Evolutionary conservation across 2,888 invertebrate genomes (phyloP).

Genomic region (Coelopa pilipes): DNA sequence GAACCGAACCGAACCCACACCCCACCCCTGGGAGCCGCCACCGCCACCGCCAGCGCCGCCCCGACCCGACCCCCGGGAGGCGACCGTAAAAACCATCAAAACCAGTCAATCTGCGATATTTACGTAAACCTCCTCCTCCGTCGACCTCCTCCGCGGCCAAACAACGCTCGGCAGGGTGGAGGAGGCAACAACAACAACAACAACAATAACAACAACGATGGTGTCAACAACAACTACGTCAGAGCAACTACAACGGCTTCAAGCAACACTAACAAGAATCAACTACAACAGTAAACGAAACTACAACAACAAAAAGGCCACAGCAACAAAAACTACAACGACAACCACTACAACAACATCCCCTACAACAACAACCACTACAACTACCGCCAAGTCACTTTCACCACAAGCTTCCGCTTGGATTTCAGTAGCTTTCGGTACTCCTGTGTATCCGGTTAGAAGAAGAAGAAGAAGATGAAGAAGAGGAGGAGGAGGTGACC

Average conservation of each 20-base stretch:
- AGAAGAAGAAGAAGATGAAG: background rate
- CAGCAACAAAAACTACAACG: no score
- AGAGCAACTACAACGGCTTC: no score
- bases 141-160: background rate
- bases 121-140: background rate
- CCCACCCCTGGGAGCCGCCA: background rate
- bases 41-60: background rate
- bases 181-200: background rate
- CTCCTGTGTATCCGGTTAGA: background rate
- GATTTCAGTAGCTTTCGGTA: background rate
- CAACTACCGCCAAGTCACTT: no score
- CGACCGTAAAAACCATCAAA: slow-evolving; percentile 15
- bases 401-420: background rate
- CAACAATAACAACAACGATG: no score
- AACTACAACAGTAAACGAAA: no score
- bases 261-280: no score
- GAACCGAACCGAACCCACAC: no score
- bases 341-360: no score
- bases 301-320: no score
- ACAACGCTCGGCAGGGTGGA: background rate
- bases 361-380: no score
- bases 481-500: background rate
- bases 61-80: background rate
- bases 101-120: slow-evolving; percentile 20
- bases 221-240: no score